Conservation (phyloP, 2,797 vertebrate genomes). For the Takifugu rubripes region DNA sequence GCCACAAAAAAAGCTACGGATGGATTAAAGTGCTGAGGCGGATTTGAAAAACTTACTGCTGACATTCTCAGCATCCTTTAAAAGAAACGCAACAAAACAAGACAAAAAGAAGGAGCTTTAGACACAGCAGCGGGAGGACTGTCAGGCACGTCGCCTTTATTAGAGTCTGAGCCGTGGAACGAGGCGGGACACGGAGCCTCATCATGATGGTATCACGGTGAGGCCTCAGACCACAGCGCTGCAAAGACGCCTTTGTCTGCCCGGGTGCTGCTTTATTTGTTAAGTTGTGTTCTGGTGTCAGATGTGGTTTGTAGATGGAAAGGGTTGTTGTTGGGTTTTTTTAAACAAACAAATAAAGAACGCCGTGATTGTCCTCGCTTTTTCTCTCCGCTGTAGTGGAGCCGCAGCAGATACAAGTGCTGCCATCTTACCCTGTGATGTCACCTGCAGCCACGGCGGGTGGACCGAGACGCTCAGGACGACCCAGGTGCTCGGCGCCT, state of each 20-base stretch:
- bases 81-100: constrained; percentile 20
- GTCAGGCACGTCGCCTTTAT: constrained; percentile 56
- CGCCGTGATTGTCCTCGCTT: too few species aligned
- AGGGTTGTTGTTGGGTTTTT: background rate
- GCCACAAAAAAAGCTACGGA: constrained; percentile 18
- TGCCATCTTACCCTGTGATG: too few species aligned
- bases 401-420: too few species aligned
- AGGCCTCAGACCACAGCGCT: constrained; percentile 50
- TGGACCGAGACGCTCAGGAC: too few species aligned
- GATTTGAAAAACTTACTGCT: constrained; percentile 41
- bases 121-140: constrained; percentile 28
- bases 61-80: constrained; percentile 46
- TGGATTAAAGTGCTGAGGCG: constrained; percentile 39
- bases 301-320: constrained; percentile 26
- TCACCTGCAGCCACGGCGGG: too few species aligned
- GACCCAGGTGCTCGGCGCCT: too few species aligned
- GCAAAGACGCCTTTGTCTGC: constrained; percentile 26
- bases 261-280: constrained; percentile 24
- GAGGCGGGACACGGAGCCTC: constrained; percentile 52
- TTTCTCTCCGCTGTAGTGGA: too few species aligned
- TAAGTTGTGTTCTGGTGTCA: constrained; percentile 38
- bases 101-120: constrained; percentile 45
- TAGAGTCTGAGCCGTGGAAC: constrained; percentile 48
- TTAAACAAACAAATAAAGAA: too few species aligned
- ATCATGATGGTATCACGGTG: constrained; percentile 63